phyloP scores from a whole-genome alignment of 2,113 vertebrate species.

The Nibea albiflora region DNA sequence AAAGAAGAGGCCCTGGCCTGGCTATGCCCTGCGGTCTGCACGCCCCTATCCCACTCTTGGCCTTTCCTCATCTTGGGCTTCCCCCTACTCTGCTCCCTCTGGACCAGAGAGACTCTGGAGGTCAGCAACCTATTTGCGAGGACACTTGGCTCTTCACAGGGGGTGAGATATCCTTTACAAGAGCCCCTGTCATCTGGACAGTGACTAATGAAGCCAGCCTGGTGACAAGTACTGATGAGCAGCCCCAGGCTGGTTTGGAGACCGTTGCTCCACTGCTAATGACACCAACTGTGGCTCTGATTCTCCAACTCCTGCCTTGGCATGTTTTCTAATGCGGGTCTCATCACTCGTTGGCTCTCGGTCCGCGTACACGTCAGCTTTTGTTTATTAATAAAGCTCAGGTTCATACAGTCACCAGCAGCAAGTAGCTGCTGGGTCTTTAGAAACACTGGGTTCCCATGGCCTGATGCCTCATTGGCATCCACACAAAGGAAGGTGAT shows the following conservation, averaged over 20 bases:
- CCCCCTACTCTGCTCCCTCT: conserved; percentile 35
- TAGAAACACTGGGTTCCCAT: conserved; percentile 61
- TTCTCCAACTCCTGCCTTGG: conserved; percentile 47
- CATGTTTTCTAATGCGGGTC: conserved; percentile 30
- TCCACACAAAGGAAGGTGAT: conserved; percentile 76
- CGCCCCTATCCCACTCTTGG: conserved; percentile 54
- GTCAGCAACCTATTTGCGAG: conserved; percentile 77
- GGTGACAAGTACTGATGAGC: conserved; percentile 85
- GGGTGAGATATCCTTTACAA: conserved; percentile 83
- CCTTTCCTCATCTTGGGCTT: conserved; percentile 38
- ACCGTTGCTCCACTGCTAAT: conserved; percentile 61
- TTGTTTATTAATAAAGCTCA: conserved; percentile 65
- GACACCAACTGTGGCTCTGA: conserved; percentile 58
- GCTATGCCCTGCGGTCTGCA: conserved; percentile 56
- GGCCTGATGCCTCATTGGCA: conserved; percentile 65
- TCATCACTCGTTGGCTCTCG: conserved; percentile 41
- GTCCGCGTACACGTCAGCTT: conserved; percentile 37
- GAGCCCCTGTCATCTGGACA: conserved; percentile 78
- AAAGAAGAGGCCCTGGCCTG: conserved; percentile 62
- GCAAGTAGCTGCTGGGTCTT: conserved; percentile 51
- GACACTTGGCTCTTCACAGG: conserved; percentile 81
- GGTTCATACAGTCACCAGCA: conserved; percentile 54
- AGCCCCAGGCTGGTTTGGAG: conserved; percentile 73
- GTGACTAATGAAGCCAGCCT: conserved; percentile 83
- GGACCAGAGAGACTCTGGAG: conserved; percentile 67